Evolutionary conservation across 2,113 vertebrate species (phyloP).

Genomic region (Acanthochromis polyacanthus): DNA sequence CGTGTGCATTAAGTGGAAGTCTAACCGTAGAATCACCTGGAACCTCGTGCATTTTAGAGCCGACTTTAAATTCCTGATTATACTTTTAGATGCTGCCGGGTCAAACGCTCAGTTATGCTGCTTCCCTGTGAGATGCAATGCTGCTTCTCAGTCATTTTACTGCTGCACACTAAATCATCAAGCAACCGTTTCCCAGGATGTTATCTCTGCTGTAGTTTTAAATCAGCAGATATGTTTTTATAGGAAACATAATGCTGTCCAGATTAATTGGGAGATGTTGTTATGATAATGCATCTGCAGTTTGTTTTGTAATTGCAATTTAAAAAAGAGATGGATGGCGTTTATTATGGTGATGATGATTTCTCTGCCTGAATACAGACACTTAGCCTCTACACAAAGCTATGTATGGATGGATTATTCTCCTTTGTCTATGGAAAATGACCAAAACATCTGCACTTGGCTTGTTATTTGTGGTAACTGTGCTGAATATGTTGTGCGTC

Average conservation of each 20-base stretch:
- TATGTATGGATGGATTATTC: background rate
- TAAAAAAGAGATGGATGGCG: too few relatives aligned
- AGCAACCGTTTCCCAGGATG: background rate
- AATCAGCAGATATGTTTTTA: background rate
- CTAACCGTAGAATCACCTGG: background rate
- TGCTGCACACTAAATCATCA: background rate
- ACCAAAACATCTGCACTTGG: slow-evolving; percentile 11
- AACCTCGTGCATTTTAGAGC: background rate
- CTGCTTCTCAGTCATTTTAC: background rate
- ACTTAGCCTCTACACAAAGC: background rate
- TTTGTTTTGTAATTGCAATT: background rate
- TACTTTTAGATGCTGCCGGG: background rate
- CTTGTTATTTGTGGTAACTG: slow-evolving; percentile 1
- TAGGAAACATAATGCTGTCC: background rate
- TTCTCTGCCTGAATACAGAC: background rate
- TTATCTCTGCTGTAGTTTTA: background rate
- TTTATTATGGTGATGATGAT: too few relatives aligned
- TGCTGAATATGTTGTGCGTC: background rate
- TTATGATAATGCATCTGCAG: background rate
- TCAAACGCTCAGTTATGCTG: background rate
- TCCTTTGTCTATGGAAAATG: background rate
- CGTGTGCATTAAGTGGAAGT: background rate
- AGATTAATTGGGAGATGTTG: background rate
- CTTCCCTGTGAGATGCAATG: background rate
- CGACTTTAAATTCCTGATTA: background rate